These are phyloP conservation scores for Trachelus troglodyta DNA, from an alignment of 2,888 invertebrate species.

Conservation along the genomic window DNA sequence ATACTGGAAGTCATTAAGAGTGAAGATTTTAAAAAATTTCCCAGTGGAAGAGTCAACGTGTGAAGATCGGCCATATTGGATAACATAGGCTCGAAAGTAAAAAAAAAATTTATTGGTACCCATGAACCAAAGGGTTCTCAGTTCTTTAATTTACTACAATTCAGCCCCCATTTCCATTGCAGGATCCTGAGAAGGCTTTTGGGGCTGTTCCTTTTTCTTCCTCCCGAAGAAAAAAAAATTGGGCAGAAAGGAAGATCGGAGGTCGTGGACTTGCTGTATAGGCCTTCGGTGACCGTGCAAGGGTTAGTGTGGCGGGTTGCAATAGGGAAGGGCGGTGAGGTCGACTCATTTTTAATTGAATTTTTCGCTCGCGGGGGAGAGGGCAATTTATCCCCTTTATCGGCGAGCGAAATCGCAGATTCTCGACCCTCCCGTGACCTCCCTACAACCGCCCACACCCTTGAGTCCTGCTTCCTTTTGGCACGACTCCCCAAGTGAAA, in stretches of 20 bases:
- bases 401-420: constrained; percentile 31
- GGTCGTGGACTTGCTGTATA: neutral
- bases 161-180: neutral
- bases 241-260: neutral
- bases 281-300: neutral
- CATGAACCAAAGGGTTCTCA: neutral
- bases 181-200: neutral
- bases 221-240: neutral
- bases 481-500: neutral
- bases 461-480: neutral
- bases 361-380: constrained; percentile 41
- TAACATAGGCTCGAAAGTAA: neutral
- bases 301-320: neutral
- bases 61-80: neutral
- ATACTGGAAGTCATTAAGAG: constrained; percentile 20
- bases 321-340: neutral
- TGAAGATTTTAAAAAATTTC: neutral
- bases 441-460: neutral
- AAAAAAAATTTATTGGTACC: neutral
- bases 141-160: neutral
- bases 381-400: constrained; percentile 44
- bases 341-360: constrained; percentile 46
- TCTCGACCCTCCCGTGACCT: neutral
- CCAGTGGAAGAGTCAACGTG: neutral
- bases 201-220: neutral